These are phyloP conservation scores for Stictocephala bisonia DNA, from an alignment of 2,888 invertebrate species.

Conservation along the genomic window DNA sequence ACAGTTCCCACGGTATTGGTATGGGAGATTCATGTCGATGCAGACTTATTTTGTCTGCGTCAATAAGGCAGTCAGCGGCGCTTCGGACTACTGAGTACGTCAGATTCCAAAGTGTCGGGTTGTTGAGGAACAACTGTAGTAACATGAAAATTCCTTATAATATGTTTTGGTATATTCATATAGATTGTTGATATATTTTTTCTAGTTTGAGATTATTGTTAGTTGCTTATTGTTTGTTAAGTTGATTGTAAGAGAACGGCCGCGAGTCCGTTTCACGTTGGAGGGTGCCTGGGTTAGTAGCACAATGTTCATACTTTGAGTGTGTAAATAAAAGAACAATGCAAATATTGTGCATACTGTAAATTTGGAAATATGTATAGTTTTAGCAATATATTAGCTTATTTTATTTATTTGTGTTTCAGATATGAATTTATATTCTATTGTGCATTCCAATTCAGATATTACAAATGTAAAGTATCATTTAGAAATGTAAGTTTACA, in stretches of 20 bases:
- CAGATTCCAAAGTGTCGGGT: no score
- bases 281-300: not conserved
- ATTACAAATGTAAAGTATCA: not conserved
- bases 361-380: conserved; percentile 41
- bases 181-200: not conserved
- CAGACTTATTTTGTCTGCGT: no score
- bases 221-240: no score
- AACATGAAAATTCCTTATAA: not conserved
- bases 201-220: no score
- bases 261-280: not conserved
- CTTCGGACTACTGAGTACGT: no score
- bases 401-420: conserved; percentile 33
- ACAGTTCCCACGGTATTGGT: no score
- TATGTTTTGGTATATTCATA: not conserved
- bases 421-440: not conserved
- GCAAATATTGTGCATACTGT: conserved; percentile 35
- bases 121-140: no score
- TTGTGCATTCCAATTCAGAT: conserved; percentile 14
- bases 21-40: no score
- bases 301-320: conserved; percentile 32
- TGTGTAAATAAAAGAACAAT: not conserved
- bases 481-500: not conserved
- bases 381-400: conserved; percentile 1
- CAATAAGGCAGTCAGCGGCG: no score
- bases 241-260: not conserved